Evolutionary conservation across 2,888 invertebrate genomes (phyloP).

Genomic region (Epiblema foenella): DNA sequence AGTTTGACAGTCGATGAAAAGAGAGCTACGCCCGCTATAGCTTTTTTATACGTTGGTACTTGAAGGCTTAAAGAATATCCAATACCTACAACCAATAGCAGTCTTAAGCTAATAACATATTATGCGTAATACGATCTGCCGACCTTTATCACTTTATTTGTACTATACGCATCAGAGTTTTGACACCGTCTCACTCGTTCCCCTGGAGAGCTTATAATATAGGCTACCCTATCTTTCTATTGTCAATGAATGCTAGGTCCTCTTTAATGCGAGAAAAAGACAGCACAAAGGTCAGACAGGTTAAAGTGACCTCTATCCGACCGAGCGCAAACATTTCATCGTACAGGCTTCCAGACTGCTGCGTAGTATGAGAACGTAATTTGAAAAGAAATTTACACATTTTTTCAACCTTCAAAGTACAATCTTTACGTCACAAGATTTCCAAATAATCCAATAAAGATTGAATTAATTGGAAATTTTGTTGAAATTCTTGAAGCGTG

Average conservation of each 20-base stretch:
- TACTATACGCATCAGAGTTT: background rate
- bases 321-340: slow-evolving; percentile 45
- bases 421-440: slow-evolving; percentile 17
- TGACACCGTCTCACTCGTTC: slow-evolving; percentile 21
- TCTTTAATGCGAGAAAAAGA: slow-evolving; percentile 39
- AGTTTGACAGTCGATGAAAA: background rate
- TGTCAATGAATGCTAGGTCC: slow-evolving; percentile 29
- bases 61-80: too few relatives aligned
- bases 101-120: slow-evolving; percentile 5
- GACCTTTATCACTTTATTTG: slow-evolving; percentile 1
- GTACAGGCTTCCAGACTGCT: slow-evolving; percentile 46
- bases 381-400: slow-evolving; percentile 27
- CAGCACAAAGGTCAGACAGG: slow-evolving; percentile 53
- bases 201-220: background rate
- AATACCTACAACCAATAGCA: background rate
- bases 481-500: background rate
- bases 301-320: slow-evolving; percentile 54
- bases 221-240: slow-evolving; percentile 19
- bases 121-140: slow-evolving; percentile 18
- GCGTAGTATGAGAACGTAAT: slow-evolving; percentile 32
- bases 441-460: slow-evolving; percentile 19
- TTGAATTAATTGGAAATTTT: too few relatives aligned
- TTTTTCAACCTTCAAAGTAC: slow-evolving; percentile 11
- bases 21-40: too few relatives aligned
- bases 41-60: too few relatives aligned